A percentile compares a stretch with the other conserved stretches of the same genome.
These are phyloP conservation scores for Ochropleura leucogaster DNA, from an alignment of 2,888 invertebrate genomes.

Conservation along the genomic window DNA sequence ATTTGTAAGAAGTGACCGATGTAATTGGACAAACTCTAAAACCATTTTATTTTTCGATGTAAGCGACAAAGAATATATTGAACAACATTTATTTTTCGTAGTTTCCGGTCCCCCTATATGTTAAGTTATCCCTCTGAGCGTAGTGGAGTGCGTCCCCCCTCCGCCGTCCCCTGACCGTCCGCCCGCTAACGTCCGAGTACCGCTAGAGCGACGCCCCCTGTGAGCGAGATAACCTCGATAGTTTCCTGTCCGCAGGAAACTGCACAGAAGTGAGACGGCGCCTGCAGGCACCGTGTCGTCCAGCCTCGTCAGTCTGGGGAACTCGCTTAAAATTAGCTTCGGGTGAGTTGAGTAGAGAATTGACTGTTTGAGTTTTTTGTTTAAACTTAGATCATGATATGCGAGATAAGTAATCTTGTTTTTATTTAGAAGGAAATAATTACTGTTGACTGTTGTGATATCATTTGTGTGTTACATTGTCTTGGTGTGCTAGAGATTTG, in stretches of 20 bases:
- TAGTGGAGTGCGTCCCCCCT: slow-evolving; percentile 36
- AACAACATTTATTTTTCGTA: too few species aligned
- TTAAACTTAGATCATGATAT: slow-evolving; percentile 6
- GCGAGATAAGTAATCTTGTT: slow-evolving; percentile 18
- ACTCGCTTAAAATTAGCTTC: slow-evolving; percentile 95
- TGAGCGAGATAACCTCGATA: slow-evolving; percentile 88
- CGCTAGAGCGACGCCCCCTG: slow-evolving; percentile 74
- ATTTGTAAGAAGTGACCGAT: too few species aligned
- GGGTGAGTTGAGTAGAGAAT: slow-evolving; percentile 90
- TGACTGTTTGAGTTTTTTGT: not conserved
- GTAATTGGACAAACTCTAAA: too few species aligned
- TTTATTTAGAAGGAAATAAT: slow-evolving; percentile 8
- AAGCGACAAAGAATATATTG: too few species aligned
- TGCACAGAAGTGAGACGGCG: slow-evolving; percentile 94
- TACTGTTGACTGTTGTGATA: slow-evolving; percentile 22
- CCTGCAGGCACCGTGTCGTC: slow-evolving; percentile 94
- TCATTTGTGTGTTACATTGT: slow-evolving; percentile 27
- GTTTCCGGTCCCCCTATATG: not conserved
- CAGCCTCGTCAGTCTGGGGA: slow-evolving; percentile 94
- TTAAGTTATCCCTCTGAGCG: slow-evolving; percentile 20
- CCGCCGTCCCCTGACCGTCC: slow-evolving; percentile 63
- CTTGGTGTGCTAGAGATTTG: slow-evolving; percentile 31
- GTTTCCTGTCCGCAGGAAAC: slow-evolving; percentile 89
- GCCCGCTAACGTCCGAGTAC: slow-evolving; percentile 76
- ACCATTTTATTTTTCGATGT: too few species aligned